These are phyloP conservation scores for Polietes domitor DNA, from an alignment of 2,888 invertebrate species.

Conservation along the genomic window DNA sequence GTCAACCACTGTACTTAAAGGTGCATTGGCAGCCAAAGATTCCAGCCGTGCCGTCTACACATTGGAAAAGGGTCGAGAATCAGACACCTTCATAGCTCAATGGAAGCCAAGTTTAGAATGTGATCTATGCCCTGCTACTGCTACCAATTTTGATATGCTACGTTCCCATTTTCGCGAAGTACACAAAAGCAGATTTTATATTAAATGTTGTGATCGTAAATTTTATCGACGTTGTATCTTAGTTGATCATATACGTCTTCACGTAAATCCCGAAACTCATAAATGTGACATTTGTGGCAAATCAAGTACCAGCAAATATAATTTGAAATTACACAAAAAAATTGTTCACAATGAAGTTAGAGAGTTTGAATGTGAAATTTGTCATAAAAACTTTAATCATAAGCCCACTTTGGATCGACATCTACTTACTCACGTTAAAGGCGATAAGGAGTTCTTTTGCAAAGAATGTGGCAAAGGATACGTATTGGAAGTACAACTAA, in stretches of 20 bases:
- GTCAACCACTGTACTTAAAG: constrained; percentile 11
- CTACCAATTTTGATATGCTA: constrained; percentile 63
- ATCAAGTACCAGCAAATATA: constrained; percentile 65
- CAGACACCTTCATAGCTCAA: constrained; percentile 68
- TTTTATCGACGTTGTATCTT: constrained; percentile 67
- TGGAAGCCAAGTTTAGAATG: constrained; percentile 68
- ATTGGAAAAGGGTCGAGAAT: constrained; percentile 53
- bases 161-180: constrained; percentile 65
- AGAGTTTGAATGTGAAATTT: constrained; percentile 66
- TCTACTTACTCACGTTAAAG: constrained; percentile 64
- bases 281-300: constrained; percentile 69
- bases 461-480: constrained; percentile 69
- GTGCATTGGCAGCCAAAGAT: constrained; percentile 28
- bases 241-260: constrained; percentile 69
- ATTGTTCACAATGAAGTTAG: constrained; percentile 58
- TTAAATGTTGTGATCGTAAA: constrained; percentile 69
- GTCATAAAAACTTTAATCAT: constrained; percentile 66
- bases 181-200: constrained; percentile 67
- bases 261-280: constrained; percentile 69
- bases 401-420: constrained; percentile 66
- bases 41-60: constrained; percentile 17
- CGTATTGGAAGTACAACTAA: constrained; percentile 60
- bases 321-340: constrained; percentile 66
- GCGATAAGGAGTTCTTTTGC: constrained; percentile 68
- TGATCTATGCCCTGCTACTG: constrained; percentile 60